Evolutionary conservation across 2,797 vertebrate species (phyloP).

Genomic region (Nyctalus aviator): DNA sequence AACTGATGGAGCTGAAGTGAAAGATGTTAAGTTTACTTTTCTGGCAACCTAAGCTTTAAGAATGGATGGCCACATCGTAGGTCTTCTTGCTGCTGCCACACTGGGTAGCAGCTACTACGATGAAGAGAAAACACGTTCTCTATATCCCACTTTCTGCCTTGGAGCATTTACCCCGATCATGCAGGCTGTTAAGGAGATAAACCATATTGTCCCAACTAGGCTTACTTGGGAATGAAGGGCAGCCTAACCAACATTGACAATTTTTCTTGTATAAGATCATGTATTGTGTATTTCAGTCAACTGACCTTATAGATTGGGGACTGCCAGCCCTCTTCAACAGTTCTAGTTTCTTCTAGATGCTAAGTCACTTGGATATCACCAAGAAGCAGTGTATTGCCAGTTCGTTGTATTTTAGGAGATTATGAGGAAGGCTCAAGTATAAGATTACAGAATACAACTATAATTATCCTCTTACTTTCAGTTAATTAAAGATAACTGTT

Average conservation of each 20-base stretch:
- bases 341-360: background rate
- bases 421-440: background rate
- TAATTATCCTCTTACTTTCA: background rate
- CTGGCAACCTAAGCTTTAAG: background rate
- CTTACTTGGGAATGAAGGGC: background rate
- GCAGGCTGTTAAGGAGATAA: background rate
- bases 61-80: rapidly evolving
- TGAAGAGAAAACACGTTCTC: background rate
- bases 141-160: background rate
- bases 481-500: conserved; percentile 1
- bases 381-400: background rate
- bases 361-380: background rate
- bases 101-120: background rate
- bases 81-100: background rate
- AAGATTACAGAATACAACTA: background rate
- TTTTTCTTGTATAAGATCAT: background rate
- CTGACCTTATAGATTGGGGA: background rate
- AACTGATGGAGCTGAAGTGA: background rate
- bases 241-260: no score
- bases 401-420: background rate
- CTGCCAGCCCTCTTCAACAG: background rate
- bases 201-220: background rate
- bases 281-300: background rate
- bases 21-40: background rate
- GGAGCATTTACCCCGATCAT: background rate